phyloP scores from a whole-genome alignment of 2,888 invertebrate genomes.

The Drosophila pullipes region DNA sequence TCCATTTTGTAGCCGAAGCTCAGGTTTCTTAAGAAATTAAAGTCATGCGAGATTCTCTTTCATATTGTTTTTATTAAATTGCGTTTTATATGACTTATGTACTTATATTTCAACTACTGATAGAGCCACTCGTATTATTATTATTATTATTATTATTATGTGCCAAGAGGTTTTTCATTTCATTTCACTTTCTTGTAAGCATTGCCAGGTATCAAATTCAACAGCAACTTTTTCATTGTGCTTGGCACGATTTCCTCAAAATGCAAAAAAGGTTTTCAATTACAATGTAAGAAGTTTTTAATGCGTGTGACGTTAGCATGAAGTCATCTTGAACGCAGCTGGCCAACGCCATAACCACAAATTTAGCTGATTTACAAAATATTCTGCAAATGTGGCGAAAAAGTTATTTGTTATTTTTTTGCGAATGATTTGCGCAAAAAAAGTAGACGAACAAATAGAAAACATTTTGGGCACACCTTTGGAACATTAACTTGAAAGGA shows the following conservation, averaged over 20 bases:
- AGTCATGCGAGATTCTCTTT: constrained; percentile 57
- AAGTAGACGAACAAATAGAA: neutral
- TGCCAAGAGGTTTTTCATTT: constrained; percentile 23
- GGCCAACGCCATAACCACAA: constrained; percentile 9
- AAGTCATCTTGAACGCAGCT: constrained; percentile 35
- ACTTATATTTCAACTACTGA: constrained; percentile 25
- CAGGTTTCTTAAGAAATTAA: constrained; percentile 9
- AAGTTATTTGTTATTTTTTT: constrained; percentile 18
- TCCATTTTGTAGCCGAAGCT: constrained; percentile 25
- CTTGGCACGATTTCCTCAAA: constrained; percentile 56
- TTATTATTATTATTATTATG: constrained; percentile 25
- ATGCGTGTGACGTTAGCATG: constrained; percentile 47
- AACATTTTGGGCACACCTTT: neutral
- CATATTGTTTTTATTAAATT: constrained; percentile 64
- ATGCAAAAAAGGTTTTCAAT: constrained; percentile 49
- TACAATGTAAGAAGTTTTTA: constrained; percentile 38
- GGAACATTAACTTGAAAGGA: neutral
- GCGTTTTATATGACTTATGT: constrained; percentile 36
- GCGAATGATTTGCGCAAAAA: neutral
- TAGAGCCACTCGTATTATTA: constrained; percentile 36
- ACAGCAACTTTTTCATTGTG: constrained; percentile 5
- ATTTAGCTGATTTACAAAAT: constrained; percentile 43
- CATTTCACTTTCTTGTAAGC: constrained; percentile 23
- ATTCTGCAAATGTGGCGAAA: constrained; percentile 35
- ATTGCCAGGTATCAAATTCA: constrained; percentile 61